Conservation (phyloP, 37 sponge, comb jelly and placozoan species). For the Mnemiopsis leidyi region DNA sequence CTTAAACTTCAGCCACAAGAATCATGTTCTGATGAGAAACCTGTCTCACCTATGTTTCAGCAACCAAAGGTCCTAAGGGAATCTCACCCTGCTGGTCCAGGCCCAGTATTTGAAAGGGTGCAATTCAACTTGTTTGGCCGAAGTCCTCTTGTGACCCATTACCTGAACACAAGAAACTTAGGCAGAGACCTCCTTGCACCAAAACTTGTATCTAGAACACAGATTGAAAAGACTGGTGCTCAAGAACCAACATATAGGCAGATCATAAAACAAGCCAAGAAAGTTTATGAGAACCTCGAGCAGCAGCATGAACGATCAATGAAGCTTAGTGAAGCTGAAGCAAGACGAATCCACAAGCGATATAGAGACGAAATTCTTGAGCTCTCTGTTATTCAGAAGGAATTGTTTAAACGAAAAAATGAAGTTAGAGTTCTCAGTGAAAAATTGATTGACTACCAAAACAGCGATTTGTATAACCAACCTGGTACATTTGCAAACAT, state of each 20-base stretch:
- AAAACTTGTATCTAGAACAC: slow-evolving; percentile 47
- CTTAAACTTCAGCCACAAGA: slow-evolving; percentile 46
- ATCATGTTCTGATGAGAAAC: background rate
- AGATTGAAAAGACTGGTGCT: slow-evolving; percentile 40
- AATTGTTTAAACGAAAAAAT: slow-evolving; percentile 51
- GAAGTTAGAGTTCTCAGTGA: slow-evolving; percentile 61
- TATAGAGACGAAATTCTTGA: slow-evolving; percentile 44
- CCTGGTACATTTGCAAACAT: slow-evolving; percentile 37
- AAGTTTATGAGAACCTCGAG: slow-evolving; percentile 38
- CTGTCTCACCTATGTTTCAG: slow-evolving; percentile 20
- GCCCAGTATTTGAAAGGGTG: slow-evolving; percentile 76
- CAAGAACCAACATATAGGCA: slow-evolving; percentile 62
- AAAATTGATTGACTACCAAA: slow-evolving; percentile 53
- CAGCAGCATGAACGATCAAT: slow-evolving; percentile 13
- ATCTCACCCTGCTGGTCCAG: slow-evolving; percentile 68
- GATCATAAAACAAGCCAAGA: slow-evolving; percentile 43
- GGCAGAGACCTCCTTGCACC: slow-evolving; percentile 12
- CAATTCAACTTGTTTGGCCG: slow-evolving; percentile 70
- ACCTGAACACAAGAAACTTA: slow-evolving; percentile 64
- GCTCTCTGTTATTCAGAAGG: slow-evolving; percentile 44
- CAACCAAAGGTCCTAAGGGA: background rate
- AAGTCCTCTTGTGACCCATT: slow-evolving; percentile 83
- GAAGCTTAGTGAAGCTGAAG: slow-evolving; percentile 35
- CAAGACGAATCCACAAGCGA: background rate
- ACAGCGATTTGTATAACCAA: slow-evolving; percentile 56